Evolutionary conservation across 2,113 vertebrate genomes (phyloP), one percentile per base, ranked within the genome.

Genomic region (Silurus meridionalis): DNA sequence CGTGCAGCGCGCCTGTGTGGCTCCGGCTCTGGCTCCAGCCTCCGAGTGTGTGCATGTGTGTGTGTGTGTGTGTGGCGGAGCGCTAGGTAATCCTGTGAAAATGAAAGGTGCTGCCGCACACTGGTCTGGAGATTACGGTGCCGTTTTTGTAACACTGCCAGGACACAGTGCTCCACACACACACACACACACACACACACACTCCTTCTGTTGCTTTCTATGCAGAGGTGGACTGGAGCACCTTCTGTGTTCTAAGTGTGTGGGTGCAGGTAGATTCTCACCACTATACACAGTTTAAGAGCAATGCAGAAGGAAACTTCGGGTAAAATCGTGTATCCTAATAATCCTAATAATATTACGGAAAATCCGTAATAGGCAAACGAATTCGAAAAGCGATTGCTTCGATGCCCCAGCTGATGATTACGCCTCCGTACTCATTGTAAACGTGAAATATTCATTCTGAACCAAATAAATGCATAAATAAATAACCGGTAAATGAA

Each of bases 41-140:
- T 88, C 60, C 72, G 6, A 84, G 63, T 74, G 83, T 83, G 53
- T 84, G 78, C 13, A 6, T 67, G 78, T 60, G 57, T 46, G 28
- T 13, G 15, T 63, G 58, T 67, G 81, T 55, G 63, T 25, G 23
- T 53, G 61, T 28, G 48, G 90, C 92, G 83, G 89, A 90, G 85
- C 83, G 82, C 86, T 75, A 91, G 92, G 94, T 94, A 95, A 95
- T 95, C 94, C 93, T 87, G 90, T 90, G 92, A 88, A 95, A 95
- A 94, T 92, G 93, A 93, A 94, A 95, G 94, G 93, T 95, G 94
- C 94, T 95, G 94, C 94, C 94, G 89, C 94, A 64, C 92, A 92
- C 93, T 93, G 94, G 94, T 90, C 92, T 90, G 92, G 92, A 94
- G 93, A 95, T 95, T 94, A 95, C 91, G 87, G 91, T 91, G 80